Evolutionary conservation across 2,888 invertebrate genomes (phyloP).

Genomic region (Thumatha senex): DNA sequence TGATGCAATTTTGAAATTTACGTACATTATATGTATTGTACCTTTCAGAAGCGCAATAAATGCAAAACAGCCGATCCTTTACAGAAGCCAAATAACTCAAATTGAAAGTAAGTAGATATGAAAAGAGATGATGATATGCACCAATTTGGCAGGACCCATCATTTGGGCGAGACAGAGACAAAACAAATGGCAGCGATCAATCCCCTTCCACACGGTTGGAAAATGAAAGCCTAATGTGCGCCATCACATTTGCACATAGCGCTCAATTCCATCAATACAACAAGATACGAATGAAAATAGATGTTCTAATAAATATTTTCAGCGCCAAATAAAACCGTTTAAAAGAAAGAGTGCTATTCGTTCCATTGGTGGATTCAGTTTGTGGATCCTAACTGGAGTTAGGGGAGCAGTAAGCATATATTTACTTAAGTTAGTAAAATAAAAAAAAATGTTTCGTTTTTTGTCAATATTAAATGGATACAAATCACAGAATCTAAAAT

Average conservation of each 20-base stretch:
- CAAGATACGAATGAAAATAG: slow-evolving; percentile 15
- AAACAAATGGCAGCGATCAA: slow-evolving; percentile 70
- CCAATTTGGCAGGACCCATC: slow-evolving; percentile 30
- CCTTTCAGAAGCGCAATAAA: not conserved
- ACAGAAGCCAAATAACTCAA: slow-evolving; percentile 38
- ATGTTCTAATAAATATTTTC: not conserved
- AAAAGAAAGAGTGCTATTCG: too few species aligned
- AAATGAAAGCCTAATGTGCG: slow-evolving; percentile 73
- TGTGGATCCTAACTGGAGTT: too few species aligned
- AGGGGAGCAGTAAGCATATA: too few species aligned
- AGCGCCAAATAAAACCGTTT: too few species aligned
- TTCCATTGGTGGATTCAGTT: too few species aligned
- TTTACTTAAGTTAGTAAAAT: too few species aligned
- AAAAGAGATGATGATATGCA: slow-evolving; percentile 41
- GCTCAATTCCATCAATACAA: slow-evolving; percentile 54
- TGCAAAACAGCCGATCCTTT: slow-evolving; percentile 1
- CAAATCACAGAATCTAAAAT: too few species aligned
- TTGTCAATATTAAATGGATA: too few species aligned
- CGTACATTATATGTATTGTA: not conserved
- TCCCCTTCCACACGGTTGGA: slow-evolving; percentile 53
- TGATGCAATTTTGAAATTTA: too few species aligned
- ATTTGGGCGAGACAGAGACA: slow-evolving; percentile 38
- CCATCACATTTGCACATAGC: slow-evolving; percentile 78
- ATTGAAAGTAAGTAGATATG: slow-evolving; percentile 42
- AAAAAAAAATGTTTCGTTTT: too few species aligned